Base-by-base conservation (phyloP, 1,140 invertebrate species). In the Formica selysi region DNA sequence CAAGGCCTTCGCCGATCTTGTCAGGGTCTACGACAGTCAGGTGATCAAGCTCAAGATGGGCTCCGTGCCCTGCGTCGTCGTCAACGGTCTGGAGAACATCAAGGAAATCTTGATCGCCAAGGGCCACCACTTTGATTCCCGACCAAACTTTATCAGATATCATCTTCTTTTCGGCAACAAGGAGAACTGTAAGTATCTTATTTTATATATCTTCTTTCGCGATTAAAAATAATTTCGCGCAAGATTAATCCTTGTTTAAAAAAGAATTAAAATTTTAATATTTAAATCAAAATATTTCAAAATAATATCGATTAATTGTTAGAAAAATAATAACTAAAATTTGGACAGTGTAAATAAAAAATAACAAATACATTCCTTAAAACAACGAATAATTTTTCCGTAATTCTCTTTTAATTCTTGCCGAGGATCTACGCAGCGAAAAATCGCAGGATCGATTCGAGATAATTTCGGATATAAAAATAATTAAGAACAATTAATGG, bases 111-210 rank as follows among this genome's bases (percentile, higher is more conserved):
- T 97, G 10, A 93, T 96, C 61, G 93, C 93, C 29, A 97, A 97
- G 87, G 96, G 96, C 19, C 93, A 95, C 13, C 95, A 96, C 68
- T 97, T 97, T 87, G 96, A 97, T 87, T 96, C 96, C 51, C 92
- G 97, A 59, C 97, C 97, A 0, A 96, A 97, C 91, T 97, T 97
- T 88, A 83, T 93, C 26, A 93, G 97, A 89, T 97, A 97, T 91
- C 94, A 96, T 79, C 92, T 96, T 29, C 95, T 97, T 3, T 97
- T 97, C 93, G 96, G 96, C 26, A 95, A 97, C 91, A 96, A 96
- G 90, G 95, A 97, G 85, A 97, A 97, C 90, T 97, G 97, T 97
- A 95, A 97, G 68, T 67, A 86, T 80, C 13, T 59, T 4, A n/a
- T 19, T 5, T 78, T 13, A 10, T 36, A 4, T 61, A 16, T 67